These are phyloP conservation scores for Sarcophaga rosellei DNA, from an alignment of 2,888 invertebrate genomes.

Conservation along the genomic window DNA sequence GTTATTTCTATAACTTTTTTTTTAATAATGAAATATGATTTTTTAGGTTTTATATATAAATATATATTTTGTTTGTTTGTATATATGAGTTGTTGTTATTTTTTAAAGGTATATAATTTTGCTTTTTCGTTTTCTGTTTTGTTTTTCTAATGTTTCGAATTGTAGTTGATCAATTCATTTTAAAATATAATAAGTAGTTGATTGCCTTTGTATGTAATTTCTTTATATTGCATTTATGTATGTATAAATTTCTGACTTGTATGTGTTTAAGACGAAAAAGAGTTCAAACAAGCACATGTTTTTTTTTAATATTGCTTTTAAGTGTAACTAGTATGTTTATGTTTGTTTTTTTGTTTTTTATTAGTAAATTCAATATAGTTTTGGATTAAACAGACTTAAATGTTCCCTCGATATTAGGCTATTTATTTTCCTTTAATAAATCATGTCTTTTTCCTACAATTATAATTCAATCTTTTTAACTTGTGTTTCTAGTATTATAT, in stretches of 20 bases:
- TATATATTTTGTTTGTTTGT: slow-evolving; percentile 48
- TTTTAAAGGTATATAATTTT: slow-evolving; percentile 63
- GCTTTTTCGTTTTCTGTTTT: slow-evolving; percentile 53
- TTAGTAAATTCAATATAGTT: slow-evolving; percentile 53
- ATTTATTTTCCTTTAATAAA: slow-evolving; percentile 24
- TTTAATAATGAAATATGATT: slow-evolving; percentile 39
- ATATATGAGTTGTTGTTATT: slow-evolving; percentile 54
- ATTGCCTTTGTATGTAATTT: slow-evolving; percentile 67
- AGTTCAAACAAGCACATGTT: slow-evolving; percentile 39
- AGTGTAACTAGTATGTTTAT: slow-evolving; percentile 42
- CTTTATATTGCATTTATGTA: slow-evolving; percentile 57
- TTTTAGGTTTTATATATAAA: slow-evolving; percentile 58
- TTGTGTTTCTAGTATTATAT: slow-evolving; percentile 33
- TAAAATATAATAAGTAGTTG: slow-evolving; percentile 64
- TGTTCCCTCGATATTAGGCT: slow-evolving; percentile 62
- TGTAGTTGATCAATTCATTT: slow-evolving; percentile 37
- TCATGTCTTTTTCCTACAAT: slow-evolving; percentile 10
- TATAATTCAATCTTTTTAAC: slow-evolving; percentile 7
- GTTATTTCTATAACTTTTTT: background rate
- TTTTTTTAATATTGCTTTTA: slow-evolving; percentile 50
- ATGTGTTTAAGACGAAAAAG: slow-evolving; percentile 26
- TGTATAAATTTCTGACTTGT: slow-evolving; percentile 18
- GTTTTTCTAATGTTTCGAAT: slow-evolving; percentile 63
- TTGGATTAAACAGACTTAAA: slow-evolving; percentile 63
- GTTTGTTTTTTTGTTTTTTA: background rate